Base-by-base conservation (phyloP, 2,888 invertebrate species). In the Eucera pruinosa region DNA sequence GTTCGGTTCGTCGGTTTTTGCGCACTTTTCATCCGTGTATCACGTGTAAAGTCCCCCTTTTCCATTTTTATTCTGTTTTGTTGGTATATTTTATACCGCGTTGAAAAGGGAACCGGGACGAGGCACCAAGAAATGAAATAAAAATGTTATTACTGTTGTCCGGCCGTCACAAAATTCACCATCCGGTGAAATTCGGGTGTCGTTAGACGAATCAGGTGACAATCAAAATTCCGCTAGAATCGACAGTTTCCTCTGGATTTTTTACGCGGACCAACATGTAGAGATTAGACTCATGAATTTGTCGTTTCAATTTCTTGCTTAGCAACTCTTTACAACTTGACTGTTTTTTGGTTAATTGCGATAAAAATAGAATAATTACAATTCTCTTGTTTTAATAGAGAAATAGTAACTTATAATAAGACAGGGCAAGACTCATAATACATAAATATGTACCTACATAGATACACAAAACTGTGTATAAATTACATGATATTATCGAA, bases 41-140 rank as follows among this genome's bases (percentile, higher is more conserved):
- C 47, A 33, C 33, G 64, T 30, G 47, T 9, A 7, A 13, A 33
- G 30, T 9, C 9, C 36, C 2, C 18, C 6, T 30, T 18, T 13
- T 4, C 3, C 33, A 7, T 33, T 33, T 36, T 13, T 36, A 2
- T 55, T 1, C 36, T 1, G 43, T 43, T 33, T 33, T 52, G 50
- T 7, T n/a, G 23, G 33, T 61, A 52, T 68, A 68, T 68, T 68
- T 48, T 39, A 52, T 57, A n/a, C n/a, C 47, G 41, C 66, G n/a
- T 11, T 52, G 30, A 43, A 61, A 61, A 61, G n/a, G 13, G 41
- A 20, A 30, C 20, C 27, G 15, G 7, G 25, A 30, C 7, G 18
- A 48, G 4, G 36, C 13, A 13, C 9, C 20, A 58, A 58, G 36
- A 30, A 50, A 60, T 7, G n/a, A n/a, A 41, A 27, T 43, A 33